A percentile compares a stretch with the other conserved stretches of the same genome.
Evolutionary conservation across 1,140 invertebrate species (phyloP).

Genomic region (Homalodisca vitripennis): DNA sequence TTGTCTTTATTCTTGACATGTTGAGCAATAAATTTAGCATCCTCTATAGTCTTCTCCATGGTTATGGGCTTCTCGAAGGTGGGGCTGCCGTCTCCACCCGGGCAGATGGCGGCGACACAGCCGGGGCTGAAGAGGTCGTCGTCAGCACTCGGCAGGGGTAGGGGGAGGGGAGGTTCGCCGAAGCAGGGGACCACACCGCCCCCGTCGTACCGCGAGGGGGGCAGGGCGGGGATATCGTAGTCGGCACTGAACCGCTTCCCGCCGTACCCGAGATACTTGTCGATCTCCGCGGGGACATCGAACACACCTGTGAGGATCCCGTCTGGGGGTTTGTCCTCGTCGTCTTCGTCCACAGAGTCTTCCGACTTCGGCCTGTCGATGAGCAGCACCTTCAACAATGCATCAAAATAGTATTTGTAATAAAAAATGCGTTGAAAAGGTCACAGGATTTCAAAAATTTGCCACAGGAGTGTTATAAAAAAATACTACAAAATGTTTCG

Average conservation of each 20-base stretch:
- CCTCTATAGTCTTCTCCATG: slow-evolving; percentile 86
- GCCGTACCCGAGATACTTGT: slow-evolving; percentile 66
- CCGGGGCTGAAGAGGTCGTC: slow-evolving; percentile 77
- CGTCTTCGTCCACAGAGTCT: slow-evolving; percentile 60
- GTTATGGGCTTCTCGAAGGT: slow-evolving; percentile 74
- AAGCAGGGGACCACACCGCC: slow-evolving; percentile 37
- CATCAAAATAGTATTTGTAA: too few relatives aligned
- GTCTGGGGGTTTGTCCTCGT: slow-evolving; percentile 57
- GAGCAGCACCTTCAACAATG: slow-evolving; percentile 78
- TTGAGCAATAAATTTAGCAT: slow-evolving; percentile 90
- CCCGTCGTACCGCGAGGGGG: slow-evolving; percentile 41
- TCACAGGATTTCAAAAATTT: too few relatives aligned
- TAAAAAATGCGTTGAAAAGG: too few relatives aligned
- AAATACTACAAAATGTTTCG: too few relatives aligned
- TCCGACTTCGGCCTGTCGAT: slow-evolving; percentile 80
- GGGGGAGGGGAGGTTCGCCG: slow-evolving; percentile 61
- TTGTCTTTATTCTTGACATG: slow-evolving; percentile 93
- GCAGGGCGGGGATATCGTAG: slow-evolving; percentile 64
- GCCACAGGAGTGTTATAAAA: too few relatives aligned
- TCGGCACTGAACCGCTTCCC: slow-evolving; percentile 59
- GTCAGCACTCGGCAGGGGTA: slow-evolving; percentile 68
- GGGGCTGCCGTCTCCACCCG: slow-evolving; percentile 65
- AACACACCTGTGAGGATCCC: slow-evolving; percentile 66
- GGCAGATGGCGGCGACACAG: slow-evolving; percentile 55
- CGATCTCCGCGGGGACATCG: slow-evolving; percentile 66